Conservation (phyloP, 1,140 invertebrate species). For the Lineus longissimus region DNA sequence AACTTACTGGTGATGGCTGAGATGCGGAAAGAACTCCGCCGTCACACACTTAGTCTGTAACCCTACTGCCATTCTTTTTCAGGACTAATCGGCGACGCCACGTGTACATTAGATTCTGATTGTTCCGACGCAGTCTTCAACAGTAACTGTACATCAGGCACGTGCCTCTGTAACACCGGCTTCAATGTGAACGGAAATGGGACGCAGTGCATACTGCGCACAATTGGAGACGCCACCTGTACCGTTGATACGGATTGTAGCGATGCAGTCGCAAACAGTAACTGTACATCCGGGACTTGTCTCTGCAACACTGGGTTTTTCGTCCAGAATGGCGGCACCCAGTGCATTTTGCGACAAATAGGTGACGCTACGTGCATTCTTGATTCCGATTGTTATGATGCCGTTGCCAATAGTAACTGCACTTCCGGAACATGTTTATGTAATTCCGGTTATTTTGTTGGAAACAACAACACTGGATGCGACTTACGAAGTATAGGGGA, state of each 20-base stretch:
- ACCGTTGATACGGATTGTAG: conserved; percentile 8
- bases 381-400: conserved; percentile 22
- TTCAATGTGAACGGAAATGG: conserved; percentile 4
- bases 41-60: too few relatives aligned
- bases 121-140: conserved; percentile 17
- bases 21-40: too few relatives aligned
- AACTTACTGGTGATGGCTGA: too few relatives aligned
- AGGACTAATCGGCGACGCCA: conserved; percentile 7
- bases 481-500: conserved; percentile 9
- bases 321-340: neutral
- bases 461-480: conserved; percentile 13
- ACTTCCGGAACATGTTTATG: conserved; percentile 19
- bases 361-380: conserved; percentile 19
- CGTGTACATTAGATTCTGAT: conserved; percentile 13
- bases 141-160: conserved; percentile 14
- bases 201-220: conserved; percentile 9
- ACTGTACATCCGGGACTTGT: conserved; percentile 21
- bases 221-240: conserved; percentile 18
- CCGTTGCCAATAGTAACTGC: conserved; percentile 23
- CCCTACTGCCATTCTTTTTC: too few relatives aligned
- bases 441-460: conserved; percentile 16
- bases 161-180: conserved; percentile 15
- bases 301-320: conserved; percentile 20
- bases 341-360: conserved; percentile 16
- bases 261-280: conserved; percentile 15